These are phyloP conservation scores for Kradibia gibbosae DNA, from an alignment of 1,140 invertebrate genomes.

Conservation along the genomic window DNA sequence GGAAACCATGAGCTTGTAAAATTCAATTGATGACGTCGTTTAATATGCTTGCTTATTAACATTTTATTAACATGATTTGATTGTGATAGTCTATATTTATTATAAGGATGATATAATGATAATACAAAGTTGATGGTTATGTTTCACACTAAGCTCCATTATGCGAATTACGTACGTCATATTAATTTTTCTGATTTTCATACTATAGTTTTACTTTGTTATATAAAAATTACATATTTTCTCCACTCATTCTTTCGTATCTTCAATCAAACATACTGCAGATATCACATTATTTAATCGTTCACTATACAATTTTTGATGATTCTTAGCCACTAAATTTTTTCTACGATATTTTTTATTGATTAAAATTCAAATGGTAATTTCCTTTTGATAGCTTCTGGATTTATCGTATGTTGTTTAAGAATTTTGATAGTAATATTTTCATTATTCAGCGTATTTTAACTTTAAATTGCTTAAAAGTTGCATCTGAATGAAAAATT, in stretches of 20 bases:
- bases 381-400: too few species aligned
- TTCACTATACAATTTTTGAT: not conserved
- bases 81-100: not conserved
- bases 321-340: not conserved
- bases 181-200: not conserved
- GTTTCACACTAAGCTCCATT: not conserved
- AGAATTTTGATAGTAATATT: too few species aligned
- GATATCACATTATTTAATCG: constrained; percentile 13
- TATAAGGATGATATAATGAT: not conserved
- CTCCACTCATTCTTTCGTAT: not conserved
- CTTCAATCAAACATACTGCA: not conserved
- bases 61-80: constrained; percentile 54
- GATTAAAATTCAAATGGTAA: too few species aligned
- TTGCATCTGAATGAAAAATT: too few species aligned
- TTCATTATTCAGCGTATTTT: too few species aligned
- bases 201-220: too few species aligned
- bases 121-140: not conserved
- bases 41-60: not conserved
- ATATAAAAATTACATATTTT: not conserved
- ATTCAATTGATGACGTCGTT: not conserved
- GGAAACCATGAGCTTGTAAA: too few species aligned
- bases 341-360: not conserved
- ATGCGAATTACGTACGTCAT: not conserved
- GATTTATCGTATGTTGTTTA: too few species aligned
- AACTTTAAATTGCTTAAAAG: too few species aligned